Base-by-base conservation (phyloP, 1,140 invertebrate genomes). In the Arctopsyche grandis region DNA sequence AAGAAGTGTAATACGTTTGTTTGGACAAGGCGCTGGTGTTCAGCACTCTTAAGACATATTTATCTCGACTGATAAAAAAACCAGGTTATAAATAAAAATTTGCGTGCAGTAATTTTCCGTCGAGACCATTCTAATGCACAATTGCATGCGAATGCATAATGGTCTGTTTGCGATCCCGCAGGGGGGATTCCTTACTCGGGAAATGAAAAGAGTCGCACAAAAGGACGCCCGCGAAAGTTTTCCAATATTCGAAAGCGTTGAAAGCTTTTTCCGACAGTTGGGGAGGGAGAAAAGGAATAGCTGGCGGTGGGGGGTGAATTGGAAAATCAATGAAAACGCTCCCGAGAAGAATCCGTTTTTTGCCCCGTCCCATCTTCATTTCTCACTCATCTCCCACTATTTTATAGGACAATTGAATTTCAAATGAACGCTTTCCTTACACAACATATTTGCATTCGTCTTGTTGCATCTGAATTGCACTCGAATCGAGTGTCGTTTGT, bases 351-450 rank as follows among this genome's bases (percentile, higher is more conserved):
- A 66, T 66, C 24, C 63, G 63, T n/a, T 52, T 52, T 52, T 66
- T 29, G 5, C 24, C 21, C 24, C 63, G 3, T 60, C 21, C 10
- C 16, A 52, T 52, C 48, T 12, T 12, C 16, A 14, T 52, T 10
- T 12, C 48, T 22, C 58, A 60, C 21, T 22, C 5, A 22, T 10
- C 10, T 26, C 12, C 22, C 19, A 66, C 63, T 66, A 66, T 66
- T 66, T 66, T 66, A 66, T 66, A 22, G 63, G 63, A 66, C 63
- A 66, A 66, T 66, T 66, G 63, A 66, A 66, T 66, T 66, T 66
- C 63, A 66, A 38, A 66, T 22, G 63, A 66, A 22, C 21, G 21
- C 24, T 22, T 10, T 66, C 48, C 26, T 29, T 21, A 26, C 63
- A 24, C 63, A 4, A 38, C 29, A 38, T 38, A 38, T 38, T 38